These are phyloP conservation scores for Tauraco hartlaubi DNA, from an alignment of 2,797 vertebrate genomes.

Conservation along the genomic window DNA sequence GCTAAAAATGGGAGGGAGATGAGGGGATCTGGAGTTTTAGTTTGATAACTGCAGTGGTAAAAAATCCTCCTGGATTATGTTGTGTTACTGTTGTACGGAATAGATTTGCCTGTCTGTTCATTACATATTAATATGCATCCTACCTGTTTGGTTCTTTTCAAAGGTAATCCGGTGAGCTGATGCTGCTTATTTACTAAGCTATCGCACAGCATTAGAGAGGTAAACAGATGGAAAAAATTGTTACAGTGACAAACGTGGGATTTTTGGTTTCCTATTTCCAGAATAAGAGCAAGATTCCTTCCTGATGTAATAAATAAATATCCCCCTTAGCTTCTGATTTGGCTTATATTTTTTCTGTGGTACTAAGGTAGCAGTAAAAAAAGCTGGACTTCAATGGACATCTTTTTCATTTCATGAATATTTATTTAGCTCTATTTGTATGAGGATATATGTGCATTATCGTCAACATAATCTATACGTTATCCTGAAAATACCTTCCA, in stretches of 20 bases:
- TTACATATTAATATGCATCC: neutral
- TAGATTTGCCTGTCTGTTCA: neutral
- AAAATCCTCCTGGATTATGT: neutral
- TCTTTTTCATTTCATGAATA: neutral
- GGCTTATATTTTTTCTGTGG: neutral
- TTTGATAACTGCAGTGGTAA: neutral
- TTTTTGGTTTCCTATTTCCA: neutral
- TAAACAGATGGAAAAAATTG: neutral
- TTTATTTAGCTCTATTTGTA: neutral
- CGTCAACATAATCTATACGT: neutral
- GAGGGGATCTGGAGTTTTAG: neutral
- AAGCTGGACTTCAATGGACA: neutral
- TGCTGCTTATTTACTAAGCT: neutral
- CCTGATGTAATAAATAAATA: neutral
- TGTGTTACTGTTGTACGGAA: neutral
- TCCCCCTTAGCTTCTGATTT: neutral
- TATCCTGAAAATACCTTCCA: neutral
- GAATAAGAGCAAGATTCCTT: neutral
- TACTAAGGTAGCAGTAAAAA: neutral
- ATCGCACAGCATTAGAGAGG: constrained; percentile 9
- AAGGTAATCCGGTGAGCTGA: neutral
- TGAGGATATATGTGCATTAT: neutral
- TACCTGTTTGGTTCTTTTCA: neutral
- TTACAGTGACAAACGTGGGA: neutral
- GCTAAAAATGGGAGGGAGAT: neutral